Base-by-base conservation (phyloP, 2,113 vertebrate species). In the Bos taurus region DNA sequence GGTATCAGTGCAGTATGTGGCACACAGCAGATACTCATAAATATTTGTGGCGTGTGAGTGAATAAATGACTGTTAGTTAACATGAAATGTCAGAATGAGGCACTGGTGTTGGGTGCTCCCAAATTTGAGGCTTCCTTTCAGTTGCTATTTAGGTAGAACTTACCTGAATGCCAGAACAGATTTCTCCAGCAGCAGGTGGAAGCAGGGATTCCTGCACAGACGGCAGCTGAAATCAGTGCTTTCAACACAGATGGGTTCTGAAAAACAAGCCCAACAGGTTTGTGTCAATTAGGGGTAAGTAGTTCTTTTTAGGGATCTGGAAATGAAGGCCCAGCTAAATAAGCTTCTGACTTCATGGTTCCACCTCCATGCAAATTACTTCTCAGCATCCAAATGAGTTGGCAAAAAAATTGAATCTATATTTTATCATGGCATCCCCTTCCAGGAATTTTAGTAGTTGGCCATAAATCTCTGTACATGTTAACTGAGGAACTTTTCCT, bases 181-280 rank as follows among this genome's bases (percentile, higher is more conserved):
- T 90, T 88, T 88, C 26, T 57, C 36, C 46, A 93, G 64, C 57
- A 95, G 71, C 19, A 83, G 57, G 77, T 74, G 14, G 62, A 91
- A 74, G 82, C 26, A 81, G 59, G 36, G 57, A 81, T 91, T 93
- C 81, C 59, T 77, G 28, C 28, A 54, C 48, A 90, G 89, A 96
- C 87, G 30, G 52, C 13, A 92, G 71, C 50, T 84, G 46, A 93
- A 86, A 56, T 64, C 60, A 90, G 21, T 87, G 40, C 46, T 90
- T 94, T 94, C 56, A 97, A 85, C 95, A 93, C 92, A 67, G 87
- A 84, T 93, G 90, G 84, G 10, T 78, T 88, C 82, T 85, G 78
- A 90, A n/a, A 62, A 95, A 88, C 33, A 67, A 94, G 54, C 28
- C 71, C 48, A 26, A 81, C 28, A 81, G 59, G 71, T 59, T 60